Evolutionary conservation across 2,888 invertebrate genomes (phyloP).

Genomic region (Lasioglossum leucozonium): DNA sequence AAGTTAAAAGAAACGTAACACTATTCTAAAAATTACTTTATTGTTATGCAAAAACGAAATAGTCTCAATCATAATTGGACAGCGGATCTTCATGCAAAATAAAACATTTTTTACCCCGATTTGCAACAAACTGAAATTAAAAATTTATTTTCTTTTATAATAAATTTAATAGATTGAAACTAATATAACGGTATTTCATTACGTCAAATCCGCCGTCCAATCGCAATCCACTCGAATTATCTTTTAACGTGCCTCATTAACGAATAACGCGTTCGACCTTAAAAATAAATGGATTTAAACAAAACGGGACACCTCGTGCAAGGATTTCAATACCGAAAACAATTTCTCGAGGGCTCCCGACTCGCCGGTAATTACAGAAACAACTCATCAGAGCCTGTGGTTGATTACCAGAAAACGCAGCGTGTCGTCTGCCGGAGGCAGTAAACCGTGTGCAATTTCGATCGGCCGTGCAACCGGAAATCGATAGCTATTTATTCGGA

Average conservation of each 20-base stretch:
- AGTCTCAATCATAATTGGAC: too few relatives aligned
- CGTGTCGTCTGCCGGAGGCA: neutral
- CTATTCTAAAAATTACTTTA: neutral
- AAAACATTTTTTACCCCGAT: too few relatives aligned
- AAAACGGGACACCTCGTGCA: neutral
- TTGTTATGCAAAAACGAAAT: neutral
- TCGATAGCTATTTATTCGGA: conserved; percentile 23
- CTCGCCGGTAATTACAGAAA: neutral
- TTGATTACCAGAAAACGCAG: neutral
- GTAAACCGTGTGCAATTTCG: conserved; percentile 8
- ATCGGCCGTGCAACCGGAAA: conserved; percentile 6
- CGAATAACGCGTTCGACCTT: neutral
- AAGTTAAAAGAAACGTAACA: too few relatives aligned
- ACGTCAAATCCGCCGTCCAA: too few relatives aligned
- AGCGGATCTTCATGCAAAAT: too few relatives aligned
- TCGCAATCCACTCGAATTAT: too few relatives aligned
- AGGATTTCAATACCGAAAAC: neutral
- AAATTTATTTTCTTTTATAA: too few relatives aligned
- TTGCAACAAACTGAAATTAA: too few relatives aligned
- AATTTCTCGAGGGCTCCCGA: too few relatives aligned
- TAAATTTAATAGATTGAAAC: too few relatives aligned
- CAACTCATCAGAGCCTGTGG: neutral
- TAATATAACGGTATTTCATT: too few relatives aligned
- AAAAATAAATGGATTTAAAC: neutral
- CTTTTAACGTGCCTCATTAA: too few relatives aligned